These are phyloP conservation scores for Eutrigla gurnardus DNA, from an alignment of 2,797 vertebrate species.

Conservation along the genomic window DNA sequence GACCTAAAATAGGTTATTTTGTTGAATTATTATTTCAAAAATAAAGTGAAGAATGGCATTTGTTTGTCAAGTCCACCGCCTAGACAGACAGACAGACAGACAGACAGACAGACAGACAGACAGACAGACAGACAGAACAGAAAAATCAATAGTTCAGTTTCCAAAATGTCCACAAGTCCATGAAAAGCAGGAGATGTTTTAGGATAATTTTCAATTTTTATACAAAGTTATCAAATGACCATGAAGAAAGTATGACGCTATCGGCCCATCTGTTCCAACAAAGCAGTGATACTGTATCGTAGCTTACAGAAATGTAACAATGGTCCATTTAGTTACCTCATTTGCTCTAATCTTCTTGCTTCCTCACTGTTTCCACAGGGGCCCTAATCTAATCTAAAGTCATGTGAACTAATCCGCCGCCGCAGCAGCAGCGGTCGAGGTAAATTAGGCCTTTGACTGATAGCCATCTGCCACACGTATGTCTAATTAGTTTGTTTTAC, in stretches of 20 bases:
- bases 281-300: slow-evolving; percentile 2
- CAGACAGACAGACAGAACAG: background rate
- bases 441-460: slow-evolving; percentile 67
- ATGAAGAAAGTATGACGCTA: background rate
- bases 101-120: too few relatives aligned
- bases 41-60: background rate
- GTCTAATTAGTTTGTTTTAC: slow-evolving; percentile 67
- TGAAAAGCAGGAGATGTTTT: background rate
- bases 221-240: background rate
- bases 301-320: slow-evolving; percentile 55
- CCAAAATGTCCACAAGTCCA: background rate
- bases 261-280: slow-evolving; percentile 20
- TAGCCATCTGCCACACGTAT: slow-evolving; percentile 57
- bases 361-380: slow-evolving; percentile 68
- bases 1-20: background rate
- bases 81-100: too few relatives aligned
- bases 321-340: slow-evolving; percentile 68
- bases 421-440: slow-evolving; percentile 48
- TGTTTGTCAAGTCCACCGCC: background rate
- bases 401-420: slow-evolving; percentile 72
- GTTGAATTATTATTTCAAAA: background rate
- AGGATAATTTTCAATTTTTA: background rate
- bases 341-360: slow-evolving; percentile 73
- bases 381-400: slow-evolving; percentile 73
- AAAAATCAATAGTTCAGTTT: background rate